Percentiles rank a stretch among this genome's conserved stretches.
These are phyloP conservation scores for Calypte anna DNA, from an alignment of 2,113 vertebrate genomes.

Conservation along the genomic window DNA sequence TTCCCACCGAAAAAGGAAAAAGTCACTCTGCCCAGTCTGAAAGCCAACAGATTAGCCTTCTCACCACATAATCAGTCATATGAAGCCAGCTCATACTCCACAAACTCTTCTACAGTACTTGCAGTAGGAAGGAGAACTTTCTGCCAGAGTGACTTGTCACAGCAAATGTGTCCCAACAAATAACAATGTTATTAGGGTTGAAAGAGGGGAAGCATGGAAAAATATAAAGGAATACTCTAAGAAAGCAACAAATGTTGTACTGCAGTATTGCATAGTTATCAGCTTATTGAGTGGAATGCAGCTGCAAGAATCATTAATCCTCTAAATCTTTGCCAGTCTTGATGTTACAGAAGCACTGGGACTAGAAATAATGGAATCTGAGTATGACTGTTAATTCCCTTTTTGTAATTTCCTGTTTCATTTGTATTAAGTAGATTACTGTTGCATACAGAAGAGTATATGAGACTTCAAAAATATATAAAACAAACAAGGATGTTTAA, in stretches of 20 bases:
- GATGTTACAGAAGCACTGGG: not conserved
- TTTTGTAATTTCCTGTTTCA: slow-evolving; percentile 20
- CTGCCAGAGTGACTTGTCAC: not conserved
- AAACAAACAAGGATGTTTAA: not conserved
- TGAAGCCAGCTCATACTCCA: not conserved
- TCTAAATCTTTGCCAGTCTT: not conserved
- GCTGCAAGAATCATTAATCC: not conserved
- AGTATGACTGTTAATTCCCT: slow-evolving; percentile 8
- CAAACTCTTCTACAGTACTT: not conserved
- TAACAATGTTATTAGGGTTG: not conserved
- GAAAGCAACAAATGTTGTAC: not conserved
- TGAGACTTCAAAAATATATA: not conserved
- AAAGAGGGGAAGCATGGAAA: not conserved
- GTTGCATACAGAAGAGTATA: slow-evolving; percentile 1
- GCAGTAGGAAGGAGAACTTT: not conserved
- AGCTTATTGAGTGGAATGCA: not conserved
- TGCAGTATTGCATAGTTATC: not conserved
- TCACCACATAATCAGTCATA: not conserved
- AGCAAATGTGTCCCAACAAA: no score
- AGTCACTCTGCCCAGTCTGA: not conserved
- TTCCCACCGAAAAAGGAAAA: not conserved
- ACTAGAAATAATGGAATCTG: not conserved
- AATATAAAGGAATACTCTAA: not conserved
- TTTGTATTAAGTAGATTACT: not conserved
- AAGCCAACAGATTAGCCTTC: not conserved